Conservation (phyloP, 1,140 invertebrate genomes). For the Ips typographus region DNA sequence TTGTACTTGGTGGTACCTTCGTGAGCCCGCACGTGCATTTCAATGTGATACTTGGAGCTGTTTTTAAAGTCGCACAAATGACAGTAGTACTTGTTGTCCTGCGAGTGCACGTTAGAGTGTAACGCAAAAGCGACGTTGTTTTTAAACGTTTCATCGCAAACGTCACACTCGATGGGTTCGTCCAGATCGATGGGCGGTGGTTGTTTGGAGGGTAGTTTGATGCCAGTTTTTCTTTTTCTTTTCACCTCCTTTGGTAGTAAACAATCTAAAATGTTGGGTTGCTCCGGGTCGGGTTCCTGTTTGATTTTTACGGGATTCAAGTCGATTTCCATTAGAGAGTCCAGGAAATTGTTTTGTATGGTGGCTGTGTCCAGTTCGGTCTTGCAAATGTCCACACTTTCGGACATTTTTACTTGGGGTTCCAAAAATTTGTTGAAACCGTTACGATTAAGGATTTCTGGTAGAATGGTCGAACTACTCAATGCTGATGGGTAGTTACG, state of each 20-base stretch:
- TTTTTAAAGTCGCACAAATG: slow-evolving; percentile 53
- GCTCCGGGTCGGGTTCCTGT: not conserved
- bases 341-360: not conserved
- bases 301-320: slow-evolving; percentile 1
- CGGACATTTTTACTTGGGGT: slow-evolving; percentile 21
- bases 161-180: slow-evolving; percentile 45
- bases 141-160: slow-evolving; percentile 45
- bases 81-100: slow-evolving; percentile 51
- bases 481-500: not conserved
- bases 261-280: slow-evolving; percentile 29
- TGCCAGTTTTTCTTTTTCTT: slow-evolving; percentile 27
- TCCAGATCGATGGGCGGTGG: slow-evolving; percentile 56
- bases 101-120: slow-evolving; percentile 47
- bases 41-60: slow-evolving; percentile 52
- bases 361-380: slow-evolving; percentile 1
- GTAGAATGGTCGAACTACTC: slow-evolving; percentile 22
- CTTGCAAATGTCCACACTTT: not conserved
- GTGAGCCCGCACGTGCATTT: slow-evolving; percentile 49
- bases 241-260: slow-evolving; percentile 17
- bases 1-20: slow-evolving; percentile 56
- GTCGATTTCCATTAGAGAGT: not conserved
- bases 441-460: slow-evolving; percentile 13
- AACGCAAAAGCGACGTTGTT: slow-evolving; percentile 45
- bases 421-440: slow-evolving; percentile 21
- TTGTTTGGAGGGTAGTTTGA: slow-evolving; percentile 44